A percentile compares a stretch with the other conserved stretches of the same genome.
Conservation (phyloP, 1,140 invertebrate genomes). For the Euwallacea similis region DNA sequence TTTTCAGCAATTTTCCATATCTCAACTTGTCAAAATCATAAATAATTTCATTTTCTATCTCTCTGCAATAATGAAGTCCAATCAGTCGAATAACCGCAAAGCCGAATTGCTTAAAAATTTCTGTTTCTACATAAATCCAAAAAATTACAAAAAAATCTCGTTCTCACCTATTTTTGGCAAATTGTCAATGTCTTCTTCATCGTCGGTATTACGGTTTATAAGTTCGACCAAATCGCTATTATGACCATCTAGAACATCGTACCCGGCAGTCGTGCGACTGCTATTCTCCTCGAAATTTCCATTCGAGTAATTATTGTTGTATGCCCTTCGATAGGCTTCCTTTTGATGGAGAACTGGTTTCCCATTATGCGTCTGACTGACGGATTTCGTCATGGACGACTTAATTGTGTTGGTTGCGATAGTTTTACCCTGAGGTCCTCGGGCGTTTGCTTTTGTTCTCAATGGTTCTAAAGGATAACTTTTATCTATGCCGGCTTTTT, state of each 20-base stretch:
- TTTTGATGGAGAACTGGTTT: slow-evolving; percentile 44
- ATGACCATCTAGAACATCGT: slow-evolving; percentile 31
- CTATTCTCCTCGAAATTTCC: slow-evolving; percentile 43
- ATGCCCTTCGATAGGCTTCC: slow-evolving; percentile 40
- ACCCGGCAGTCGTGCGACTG: slow-evolving; percentile 36
- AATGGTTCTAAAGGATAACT: slow-evolving; percentile 78
- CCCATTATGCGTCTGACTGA: slow-evolving; percentile 41
- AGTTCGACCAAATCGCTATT: slow-evolving; percentile 44
- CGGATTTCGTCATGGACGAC: slow-evolving; percentile 41
- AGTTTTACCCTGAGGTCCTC: slow-evolving; percentile 31
- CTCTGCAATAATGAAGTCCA: too few species aligned
- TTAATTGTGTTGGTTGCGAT: slow-evolving; percentile 39
- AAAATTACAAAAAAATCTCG: background rate
- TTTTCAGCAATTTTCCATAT: too few species aligned
- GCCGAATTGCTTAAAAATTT: too few species aligned
- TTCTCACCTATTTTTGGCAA: slow-evolving; percentile 45
- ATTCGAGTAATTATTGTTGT: slow-evolving; percentile 46
- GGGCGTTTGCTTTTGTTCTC: slow-evolving; percentile 52
- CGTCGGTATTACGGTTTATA: slow-evolving; percentile 49
- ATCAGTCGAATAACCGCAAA: too few species aligned
- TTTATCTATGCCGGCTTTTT: slow-evolving; percentile 72
- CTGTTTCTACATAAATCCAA: background rate
- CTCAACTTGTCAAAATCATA: too few species aligned
- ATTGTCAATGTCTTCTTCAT: slow-evolving; percentile 50
- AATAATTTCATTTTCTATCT: too few species aligned